Base-by-base conservation (phyloP, 2,113 vertebrate species). In the Sialia sialis region DNA sequence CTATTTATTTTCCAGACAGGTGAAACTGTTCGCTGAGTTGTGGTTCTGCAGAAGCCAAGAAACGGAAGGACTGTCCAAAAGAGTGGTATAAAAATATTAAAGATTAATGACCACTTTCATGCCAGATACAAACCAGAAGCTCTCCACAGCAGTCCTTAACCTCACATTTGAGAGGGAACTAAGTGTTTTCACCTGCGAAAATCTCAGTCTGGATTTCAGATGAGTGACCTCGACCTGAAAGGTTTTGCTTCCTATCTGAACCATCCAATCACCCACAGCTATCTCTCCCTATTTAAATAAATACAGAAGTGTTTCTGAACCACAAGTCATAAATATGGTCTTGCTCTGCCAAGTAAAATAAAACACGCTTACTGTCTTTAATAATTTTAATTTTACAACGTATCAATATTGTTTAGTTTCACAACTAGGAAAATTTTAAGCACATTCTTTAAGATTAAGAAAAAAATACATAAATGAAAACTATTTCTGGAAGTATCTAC, bases 101-200 rank as follows among this genome's bases (percentile, higher is more conserved):
- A 89, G 95, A 93, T 94, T 86, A 94, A 96, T 84, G 92, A 91
- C 63, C 62, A 81, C 26, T 85, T 95, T 91, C 76, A 91, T 67
- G 79, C 70, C 88, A 94, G 96, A 98, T 27, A 96, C 64, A 96
- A 97, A 96, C 93, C 96, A 97, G 96, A 94, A 96, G 90, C 87
- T 85, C 91, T 94, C 78, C 80, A 94, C 73, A 97, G 69, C 93
- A 91, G 85, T 84, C 93, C 76, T 94, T 93, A 97, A 95, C 76
- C 85, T 95, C 44, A 69, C 10, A 4, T 91, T 70, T 95, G 91
- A 96, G 96, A 95, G 87, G 93, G 86, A 97, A 89, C 70, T 82
- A 97, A 97, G 89, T 79, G 84, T 89, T 95, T 97, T 96, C 92
- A 93, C 91, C 86, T 95, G 93, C 92, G 82, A 87, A 96, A 94